Evolutionary conservation across 2,888 invertebrate genomes (phyloP).

Genomic region (Lysandra bellargus): DNA sequence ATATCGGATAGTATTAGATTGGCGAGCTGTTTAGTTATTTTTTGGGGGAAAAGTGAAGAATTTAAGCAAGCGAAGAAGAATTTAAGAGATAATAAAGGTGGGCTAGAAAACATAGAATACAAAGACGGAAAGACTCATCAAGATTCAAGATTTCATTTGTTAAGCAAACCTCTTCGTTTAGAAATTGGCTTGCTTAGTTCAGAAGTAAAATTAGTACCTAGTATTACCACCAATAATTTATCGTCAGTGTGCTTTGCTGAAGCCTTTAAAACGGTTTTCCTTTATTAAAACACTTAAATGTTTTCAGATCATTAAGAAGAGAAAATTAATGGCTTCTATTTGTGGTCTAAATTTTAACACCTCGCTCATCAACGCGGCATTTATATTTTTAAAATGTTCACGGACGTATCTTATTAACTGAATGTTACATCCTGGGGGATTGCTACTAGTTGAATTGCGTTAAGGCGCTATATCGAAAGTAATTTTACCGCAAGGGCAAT

Average conservation of each 20-base stretch:
- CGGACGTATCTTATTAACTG: conserved; percentile 28
- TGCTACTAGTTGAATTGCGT: conserved; percentile 11
- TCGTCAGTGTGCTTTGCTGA: not conserved
- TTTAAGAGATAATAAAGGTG: no score
- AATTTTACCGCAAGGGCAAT: no score
- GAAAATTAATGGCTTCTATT: conserved; percentile 24
- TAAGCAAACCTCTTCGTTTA: not conserved
- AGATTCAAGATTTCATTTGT: not conserved
- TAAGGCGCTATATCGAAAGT: no score
- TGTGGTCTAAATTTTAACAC: conserved; percentile 14
- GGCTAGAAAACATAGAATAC: no score
- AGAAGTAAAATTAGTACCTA: not conserved
- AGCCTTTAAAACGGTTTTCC: not conserved
- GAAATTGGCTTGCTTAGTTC: not conserved
- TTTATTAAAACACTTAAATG: not conserved
- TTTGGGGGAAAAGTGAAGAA: not conserved
- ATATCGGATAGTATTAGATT: no score
- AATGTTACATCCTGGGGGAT: conserved; percentile 24
- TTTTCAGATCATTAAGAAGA: not conserved
- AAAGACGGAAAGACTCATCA: not conserved
- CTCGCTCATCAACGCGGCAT: conserved; percentile 24
- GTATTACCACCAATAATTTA: not conserved
- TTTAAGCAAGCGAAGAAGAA: not conserved
- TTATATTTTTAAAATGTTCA: conserved; percentile 27
- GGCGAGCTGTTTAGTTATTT: no score